These are phyloP conservation scores for Carduelis carduelis DNA, from an alignment of 2,797 vertebrate genomes.

Conservation along the genomic window DNA sequence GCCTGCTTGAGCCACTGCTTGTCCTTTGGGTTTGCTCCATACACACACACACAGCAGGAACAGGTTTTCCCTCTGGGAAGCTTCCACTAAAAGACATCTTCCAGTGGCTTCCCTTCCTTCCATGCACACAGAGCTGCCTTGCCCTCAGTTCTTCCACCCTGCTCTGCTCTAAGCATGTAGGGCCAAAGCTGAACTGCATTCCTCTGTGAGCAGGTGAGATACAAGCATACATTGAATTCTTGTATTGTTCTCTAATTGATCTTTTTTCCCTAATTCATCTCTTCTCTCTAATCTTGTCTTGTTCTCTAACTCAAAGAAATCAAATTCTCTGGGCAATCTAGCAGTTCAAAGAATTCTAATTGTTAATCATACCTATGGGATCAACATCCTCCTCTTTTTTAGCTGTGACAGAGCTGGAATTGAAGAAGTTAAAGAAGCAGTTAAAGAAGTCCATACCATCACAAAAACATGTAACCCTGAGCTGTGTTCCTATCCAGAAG, in stretches of 20 bases:
- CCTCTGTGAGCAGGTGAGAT: not conserved
- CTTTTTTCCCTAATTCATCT: not conserved
- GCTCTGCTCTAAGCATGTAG: not conserved
- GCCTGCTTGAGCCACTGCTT: not conserved
- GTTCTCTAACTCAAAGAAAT: not conserved
- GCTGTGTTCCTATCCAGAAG: not conserved
- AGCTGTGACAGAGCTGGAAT: not conserved
- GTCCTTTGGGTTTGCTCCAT: not conserved
- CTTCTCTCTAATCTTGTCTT: not conserved
- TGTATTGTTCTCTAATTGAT: not conserved
- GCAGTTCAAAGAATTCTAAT: not conserved
- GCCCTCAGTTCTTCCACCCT: not conserved
- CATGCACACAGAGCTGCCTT: not conserved
- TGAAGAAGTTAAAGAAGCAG: not conserved
- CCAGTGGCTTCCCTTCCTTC: not conserved
- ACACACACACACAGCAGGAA: not conserved
- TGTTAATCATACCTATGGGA: not conserved
- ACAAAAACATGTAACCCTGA: not conserved
- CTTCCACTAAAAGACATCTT: not conserved
- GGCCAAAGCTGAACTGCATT: not conserved
- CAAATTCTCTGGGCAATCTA: not conserved
- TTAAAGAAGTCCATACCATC: not conserved
- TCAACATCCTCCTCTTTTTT: not conserved
- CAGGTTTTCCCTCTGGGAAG: not conserved
- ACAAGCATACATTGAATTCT: not conserved